Base-by-base conservation (phyloP, 2,797 vertebrate species). In the Enteromius mattozi region DNA sequence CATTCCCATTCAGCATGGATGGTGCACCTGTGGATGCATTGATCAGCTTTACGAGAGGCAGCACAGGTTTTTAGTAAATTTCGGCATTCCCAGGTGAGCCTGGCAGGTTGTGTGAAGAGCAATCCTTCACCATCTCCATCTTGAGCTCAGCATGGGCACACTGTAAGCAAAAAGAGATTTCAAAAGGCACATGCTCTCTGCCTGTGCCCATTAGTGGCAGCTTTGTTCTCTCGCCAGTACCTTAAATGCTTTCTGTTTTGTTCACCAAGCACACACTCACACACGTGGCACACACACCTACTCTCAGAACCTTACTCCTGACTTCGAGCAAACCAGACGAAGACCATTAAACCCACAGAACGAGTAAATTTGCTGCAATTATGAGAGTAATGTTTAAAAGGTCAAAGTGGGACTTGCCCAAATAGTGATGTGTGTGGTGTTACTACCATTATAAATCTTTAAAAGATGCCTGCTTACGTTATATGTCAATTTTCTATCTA, bases 171-270 rank as follows among this genome's bases (percentile, higher is more conserved):
- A 71, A 81, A 85, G 78, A 85, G 27, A 76, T 87, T 89, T 88
- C 85, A 81, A 86, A 89, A 87, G 83, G 82, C 80, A 86, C 81
- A 86, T 82, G 87, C 71, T 69, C 84, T 77, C 68, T 83, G 77
- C 86, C 83, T 86, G 81, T 84, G 87, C 83, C 86, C 85, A 89
- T 91, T 92, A 91, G 86, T 85, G 75, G 65, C 47, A 86, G 68
- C 91, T 92, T 92, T 92, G 90, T 92, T 90, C 89, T 91, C 83
- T 86, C 40, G 89, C 91, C 91, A 91, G 61, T 86, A 76, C 51
- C 78, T 86, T 89, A 87, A 88, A 84, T 86, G 80, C 78, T 77
- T 84, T 85, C 61, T 69, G 82, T 89, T 86, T 77, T 85, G 80
- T 82, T 87, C 77, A 75, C 76, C 82, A 84, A 87, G 88, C 87